Conservation (phyloP, 2,797 vertebrate genomes). For the Tinamus major region DNA sequence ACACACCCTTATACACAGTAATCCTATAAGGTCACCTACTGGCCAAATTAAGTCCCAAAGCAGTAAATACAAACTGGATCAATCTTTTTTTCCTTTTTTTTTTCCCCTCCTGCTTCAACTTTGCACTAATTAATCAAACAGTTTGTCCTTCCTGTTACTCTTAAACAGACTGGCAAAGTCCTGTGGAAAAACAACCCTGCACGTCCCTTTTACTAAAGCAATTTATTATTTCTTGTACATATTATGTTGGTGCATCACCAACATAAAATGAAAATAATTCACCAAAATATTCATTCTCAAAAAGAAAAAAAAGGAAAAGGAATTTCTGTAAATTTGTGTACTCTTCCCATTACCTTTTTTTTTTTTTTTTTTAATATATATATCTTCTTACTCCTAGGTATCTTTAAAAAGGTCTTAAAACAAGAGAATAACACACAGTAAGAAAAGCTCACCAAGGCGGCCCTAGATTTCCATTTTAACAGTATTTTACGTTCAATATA, state of each 20-base stretch:
- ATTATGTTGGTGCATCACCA: background rate
- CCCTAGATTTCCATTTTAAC: background rate
- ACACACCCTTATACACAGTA: background rate
- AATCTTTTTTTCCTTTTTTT: background rate
- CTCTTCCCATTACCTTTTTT: no score
- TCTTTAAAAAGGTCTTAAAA: background rate
- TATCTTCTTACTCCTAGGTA: no score
- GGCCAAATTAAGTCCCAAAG: background rate
- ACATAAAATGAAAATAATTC: background rate
- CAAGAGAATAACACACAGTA: background rate
- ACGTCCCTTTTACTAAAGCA: background rate
- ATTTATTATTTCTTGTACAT: background rate
- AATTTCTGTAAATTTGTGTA: background rate
- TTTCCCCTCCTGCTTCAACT: background rate
- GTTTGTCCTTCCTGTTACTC: background rate
- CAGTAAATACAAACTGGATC: background rate
- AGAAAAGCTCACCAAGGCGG: background rate
- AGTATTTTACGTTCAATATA: background rate
- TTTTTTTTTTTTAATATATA: no score
- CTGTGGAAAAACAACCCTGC: background rate
- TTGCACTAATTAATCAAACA: background rate
- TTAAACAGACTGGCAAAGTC: fast-evolving
- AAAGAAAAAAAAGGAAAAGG: background rate
- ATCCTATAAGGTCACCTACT: background rate
- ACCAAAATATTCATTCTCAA: background rate